phyloP scores from a whole-genome alignment of 2,113 vertebrate genomes.

The Corythoichthys intestinalis region DNA sequence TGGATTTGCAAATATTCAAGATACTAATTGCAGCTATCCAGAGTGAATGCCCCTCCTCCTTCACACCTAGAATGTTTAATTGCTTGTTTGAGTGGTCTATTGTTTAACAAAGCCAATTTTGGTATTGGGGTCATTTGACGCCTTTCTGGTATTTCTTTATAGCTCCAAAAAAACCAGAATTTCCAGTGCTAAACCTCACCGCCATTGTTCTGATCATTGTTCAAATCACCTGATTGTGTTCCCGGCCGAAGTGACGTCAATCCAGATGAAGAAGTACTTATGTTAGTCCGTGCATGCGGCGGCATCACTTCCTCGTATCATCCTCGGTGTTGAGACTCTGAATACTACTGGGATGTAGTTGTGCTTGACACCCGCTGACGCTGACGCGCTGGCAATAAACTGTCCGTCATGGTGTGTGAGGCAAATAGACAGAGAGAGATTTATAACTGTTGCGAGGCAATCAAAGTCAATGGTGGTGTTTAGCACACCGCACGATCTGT shows the following conservation, averaged over 20 bases:
- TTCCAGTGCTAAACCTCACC: too few species aligned
- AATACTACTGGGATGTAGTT: not conserved
- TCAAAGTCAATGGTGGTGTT: constrained; percentile 39
- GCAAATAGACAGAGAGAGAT: not conserved
- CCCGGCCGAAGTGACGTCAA: not conserved
- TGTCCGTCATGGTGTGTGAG: not conserved
- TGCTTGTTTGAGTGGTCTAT: too few species aligned
- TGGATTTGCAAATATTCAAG: too few species aligned
- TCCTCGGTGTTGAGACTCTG: not conserved
- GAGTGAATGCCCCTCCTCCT: too few species aligned
- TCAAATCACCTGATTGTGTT: too few species aligned
- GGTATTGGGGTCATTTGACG: too few species aligned
- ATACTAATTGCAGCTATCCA: too few species aligned
- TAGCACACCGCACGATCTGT: constrained; percentile 45
- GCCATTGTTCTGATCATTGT: too few species aligned
- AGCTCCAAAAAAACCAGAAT: too few species aligned
- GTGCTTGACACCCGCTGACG: not conserved
- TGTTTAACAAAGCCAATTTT: too few species aligned
- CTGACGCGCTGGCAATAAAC: not conserved
- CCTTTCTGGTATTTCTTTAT: too few species aligned
- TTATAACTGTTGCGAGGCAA: constrained; percentile 2
- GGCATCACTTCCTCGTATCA: not conserved
- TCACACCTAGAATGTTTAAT: too few species aligned
- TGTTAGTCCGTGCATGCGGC: not conserved
- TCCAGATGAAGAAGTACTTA: not conserved